Percentiles rank a stretch among this genome's conserved stretches.
Conservation (phyloP, 2,113 vertebrate species). For the Fulica atra region DNA sequence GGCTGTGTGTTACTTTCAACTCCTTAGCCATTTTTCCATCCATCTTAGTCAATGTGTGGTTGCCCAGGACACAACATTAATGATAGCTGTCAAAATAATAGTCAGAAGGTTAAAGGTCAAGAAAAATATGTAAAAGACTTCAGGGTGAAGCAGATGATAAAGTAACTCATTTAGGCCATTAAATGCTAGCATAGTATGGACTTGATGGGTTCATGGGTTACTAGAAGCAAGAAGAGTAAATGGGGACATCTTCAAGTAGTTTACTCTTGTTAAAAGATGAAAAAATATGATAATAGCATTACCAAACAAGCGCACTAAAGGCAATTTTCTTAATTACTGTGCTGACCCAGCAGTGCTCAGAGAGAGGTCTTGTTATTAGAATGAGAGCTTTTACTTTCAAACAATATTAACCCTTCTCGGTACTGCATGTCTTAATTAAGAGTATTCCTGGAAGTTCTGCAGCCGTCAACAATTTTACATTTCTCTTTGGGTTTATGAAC, state of each 20-base stretch:
- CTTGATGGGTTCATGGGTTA: constrained; percentile 80
- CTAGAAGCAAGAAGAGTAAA: constrained; percentile 82
- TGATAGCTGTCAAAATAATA: constrained; percentile 83
- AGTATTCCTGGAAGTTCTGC: constrained; percentile 57
- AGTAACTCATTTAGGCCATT: constrained; percentile 83
- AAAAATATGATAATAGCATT: constrained; percentile 85
- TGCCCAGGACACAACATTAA: constrained; percentile 76
- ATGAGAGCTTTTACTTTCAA: constrained; percentile 76
- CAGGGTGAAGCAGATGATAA: constrained; percentile 79
- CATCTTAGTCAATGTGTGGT: constrained; percentile 80
- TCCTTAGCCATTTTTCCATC: constrained; percentile 76
- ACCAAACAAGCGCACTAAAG: constrained; percentile 83
- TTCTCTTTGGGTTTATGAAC: constrained; percentile 8
- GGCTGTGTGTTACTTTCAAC: constrained; percentile 76
- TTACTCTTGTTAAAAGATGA: constrained; percentile 86
- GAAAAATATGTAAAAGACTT: constrained; percentile 87
- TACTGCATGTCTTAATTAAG: constrained; percentile 70
- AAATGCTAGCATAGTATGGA: constrained; percentile 67
- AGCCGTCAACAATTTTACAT: constrained; percentile 31
- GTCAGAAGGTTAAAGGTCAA: constrained; percentile 81
- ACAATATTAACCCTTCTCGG: constrained; percentile 74
- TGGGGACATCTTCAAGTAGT: constrained; percentile 87
- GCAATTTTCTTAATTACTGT: constrained; percentile 91
- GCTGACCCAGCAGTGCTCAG: constrained; percentile 80
- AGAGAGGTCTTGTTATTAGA: constrained; percentile 79